phyloP scores from a whole-genome alignment of 2,888 invertebrate genomes.

The Sipunculus nudus region DNA sequence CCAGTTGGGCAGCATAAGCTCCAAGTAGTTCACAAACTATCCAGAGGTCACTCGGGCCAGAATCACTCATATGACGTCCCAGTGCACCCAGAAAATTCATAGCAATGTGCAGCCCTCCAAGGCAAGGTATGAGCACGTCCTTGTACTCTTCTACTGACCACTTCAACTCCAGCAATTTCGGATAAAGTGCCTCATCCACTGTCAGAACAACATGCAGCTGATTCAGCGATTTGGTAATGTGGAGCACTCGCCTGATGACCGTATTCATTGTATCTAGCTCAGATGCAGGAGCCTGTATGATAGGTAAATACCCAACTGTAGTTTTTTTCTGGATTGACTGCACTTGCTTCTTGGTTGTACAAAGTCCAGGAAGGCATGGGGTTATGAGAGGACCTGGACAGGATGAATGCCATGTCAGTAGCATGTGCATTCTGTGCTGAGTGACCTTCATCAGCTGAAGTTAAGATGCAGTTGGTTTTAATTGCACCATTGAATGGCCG shows the following conservation, averaged over 20 bases:
- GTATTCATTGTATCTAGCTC: slow-evolving; percentile 20
- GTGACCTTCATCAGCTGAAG: too few relatives aligned
- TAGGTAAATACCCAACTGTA: background rate
- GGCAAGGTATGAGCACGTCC: slow-evolving; percentile 10
- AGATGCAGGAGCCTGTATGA: slow-evolving; percentile 14
- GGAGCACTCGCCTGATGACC: background rate
- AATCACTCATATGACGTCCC: slow-evolving; percentile 18
- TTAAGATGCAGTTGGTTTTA: too few relatives aligned
- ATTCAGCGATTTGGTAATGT: background rate
- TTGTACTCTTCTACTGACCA: slow-evolving; percentile 4
- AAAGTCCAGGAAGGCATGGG: too few relatives aligned
- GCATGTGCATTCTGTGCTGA: background rate
- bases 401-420: too few relatives aligned
- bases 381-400: too few relatives aligned
- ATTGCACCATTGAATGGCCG: too few relatives aligned
- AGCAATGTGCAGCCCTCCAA: slow-evolving; percentile 18
- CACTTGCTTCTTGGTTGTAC: too few relatives aligned
- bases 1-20: slow-evolving; percentile 13
- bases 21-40: slow-evolving; percentile 16
- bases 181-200: slow-evolving; percentile 14
- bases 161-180: slow-evolving; percentile 13
- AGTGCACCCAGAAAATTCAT: slow-evolving; percentile 23
- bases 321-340: too few relatives aligned
- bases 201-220: slow-evolving; percentile 1
- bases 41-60: slow-evolving; percentile 23